Conservation (phyloP, 2,888 invertebrate species). For the Podotricha telesiphe region DNA sequence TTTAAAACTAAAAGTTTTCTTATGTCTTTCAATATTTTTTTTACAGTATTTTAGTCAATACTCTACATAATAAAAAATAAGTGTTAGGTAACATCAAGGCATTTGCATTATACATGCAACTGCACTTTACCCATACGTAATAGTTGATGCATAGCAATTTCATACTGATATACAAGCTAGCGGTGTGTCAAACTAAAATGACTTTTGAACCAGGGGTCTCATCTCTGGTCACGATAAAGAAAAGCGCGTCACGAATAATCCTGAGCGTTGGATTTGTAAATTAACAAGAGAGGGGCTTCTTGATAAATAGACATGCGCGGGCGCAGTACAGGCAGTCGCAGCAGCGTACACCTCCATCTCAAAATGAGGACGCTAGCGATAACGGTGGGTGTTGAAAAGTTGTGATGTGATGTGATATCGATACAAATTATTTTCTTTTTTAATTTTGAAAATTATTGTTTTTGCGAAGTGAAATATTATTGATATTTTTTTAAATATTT, state of each 20-base stretch:
- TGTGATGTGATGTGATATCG: slow-evolving; percentile 50
- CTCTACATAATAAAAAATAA: neutral
- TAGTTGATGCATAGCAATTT: neutral
- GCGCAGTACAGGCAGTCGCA: slow-evolving; percentile 61
- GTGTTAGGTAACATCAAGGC: slow-evolving; percentile 4
- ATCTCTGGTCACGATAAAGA: slow-evolving; percentile 47
- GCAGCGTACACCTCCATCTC: slow-evolving; percentile 60
- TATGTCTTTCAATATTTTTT: too few species aligned
- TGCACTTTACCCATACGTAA: slow-evolving; percentile 23
- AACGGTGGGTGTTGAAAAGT: slow-evolving; percentile 64
- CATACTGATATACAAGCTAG: neutral
- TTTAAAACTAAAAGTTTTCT: too few species aligned
- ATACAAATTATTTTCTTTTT: slow-evolving; percentile 9
- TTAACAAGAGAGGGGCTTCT: slow-evolving; percentile 63
- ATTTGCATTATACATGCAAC: neutral
- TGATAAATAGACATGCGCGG: slow-evolving; percentile 64
- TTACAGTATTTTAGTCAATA: neutral
- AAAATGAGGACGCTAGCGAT: slow-evolving; percentile 74
- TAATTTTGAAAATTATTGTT: neutral
- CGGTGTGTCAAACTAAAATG: slow-evolving; percentile 29
- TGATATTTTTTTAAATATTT: neutral
- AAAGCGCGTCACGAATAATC: slow-evolving; percentile 47
- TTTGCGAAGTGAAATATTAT: slow-evolving; percentile 1
- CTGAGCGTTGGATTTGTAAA: slow-evolving; percentile 46
- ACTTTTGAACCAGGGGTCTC: slow-evolving; percentile 45